A percentile compares a stretch with the other conserved stretches of the same genome.
phyloP scores from a whole-genome alignment of 2,888 invertebrate species.

The Papilio protenor region DNA sequence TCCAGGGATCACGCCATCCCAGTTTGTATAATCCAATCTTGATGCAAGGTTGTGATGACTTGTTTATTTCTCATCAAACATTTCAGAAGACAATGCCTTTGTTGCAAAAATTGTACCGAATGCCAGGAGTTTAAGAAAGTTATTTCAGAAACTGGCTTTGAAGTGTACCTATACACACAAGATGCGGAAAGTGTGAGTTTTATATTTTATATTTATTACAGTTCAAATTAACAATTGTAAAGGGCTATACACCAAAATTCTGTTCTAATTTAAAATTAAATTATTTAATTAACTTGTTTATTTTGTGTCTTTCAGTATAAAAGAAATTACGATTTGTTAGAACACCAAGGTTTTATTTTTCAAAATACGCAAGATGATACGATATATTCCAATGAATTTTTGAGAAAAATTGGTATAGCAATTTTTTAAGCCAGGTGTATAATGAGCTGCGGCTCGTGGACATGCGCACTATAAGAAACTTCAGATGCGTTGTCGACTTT shows the following conservation, averaged over 20 bases:
- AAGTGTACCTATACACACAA: constrained; percentile 55
- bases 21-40: too few relatives aligned
- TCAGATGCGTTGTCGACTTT: neutral
- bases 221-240: neutral
- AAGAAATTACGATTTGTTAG: constrained; percentile 23
- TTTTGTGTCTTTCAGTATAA: constrained; percentile 26
- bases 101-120: constrained; percentile 51
- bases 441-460: neutral
- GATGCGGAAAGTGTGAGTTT: constrained; percentile 52
- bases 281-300: neutral
- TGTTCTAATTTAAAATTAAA: neutral
- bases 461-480: neutral
- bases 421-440: neutral
- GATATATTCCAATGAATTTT: constrained; percentile 28
- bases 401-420: constrained; percentile 32
- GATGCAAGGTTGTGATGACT: neutral
- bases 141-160: constrained; percentile 57
- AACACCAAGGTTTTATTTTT: constrained; percentile 35
- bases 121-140: constrained; percentile 57
- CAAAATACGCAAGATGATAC: constrained; percentile 24
- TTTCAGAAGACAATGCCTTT: constrained; percentile 49
- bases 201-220: neutral
- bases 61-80: neutral
- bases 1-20: too few relatives aligned
- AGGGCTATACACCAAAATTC: neutral